phyloP scores from a whole-genome alignment of 2,797 vertebrate species.

The Arctocebus calabarensis region DNA sequence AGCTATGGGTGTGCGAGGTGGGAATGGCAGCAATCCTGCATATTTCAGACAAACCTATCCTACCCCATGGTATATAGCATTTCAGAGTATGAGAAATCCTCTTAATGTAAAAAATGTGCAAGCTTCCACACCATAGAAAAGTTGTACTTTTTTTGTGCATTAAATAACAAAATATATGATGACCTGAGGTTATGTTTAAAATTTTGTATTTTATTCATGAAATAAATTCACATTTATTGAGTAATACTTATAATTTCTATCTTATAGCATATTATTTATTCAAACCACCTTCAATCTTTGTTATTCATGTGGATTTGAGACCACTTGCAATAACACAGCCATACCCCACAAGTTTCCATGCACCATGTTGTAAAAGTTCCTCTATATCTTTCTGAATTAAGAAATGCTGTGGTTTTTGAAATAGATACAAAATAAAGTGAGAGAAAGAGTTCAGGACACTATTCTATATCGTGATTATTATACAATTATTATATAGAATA shows the following conservation, averaged over 20 bases:
- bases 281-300: not conserved
- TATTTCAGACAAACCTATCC: not conserved
- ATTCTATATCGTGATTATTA: not conserved
- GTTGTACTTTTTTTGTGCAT: not conserved
- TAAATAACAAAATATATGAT: slow-evolving; percentile 6
- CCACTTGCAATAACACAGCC: not conserved
- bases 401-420: not conserved
- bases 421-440: not conserved
- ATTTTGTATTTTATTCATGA: not conserved
- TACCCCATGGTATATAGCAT: not conserved
- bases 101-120: not conserved
- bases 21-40: not conserved
- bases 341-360: not conserved
- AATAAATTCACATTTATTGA: not conserved
- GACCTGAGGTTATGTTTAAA: not conserved
- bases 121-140: not conserved
- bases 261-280: not conserved
- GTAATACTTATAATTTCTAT: not conserved
- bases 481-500: not conserved
- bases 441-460: not conserved
- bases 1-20: not conserved
- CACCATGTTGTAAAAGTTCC: not conserved
- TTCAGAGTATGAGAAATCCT: slow-evolving; percentile 31
- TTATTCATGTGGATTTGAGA: not conserved
- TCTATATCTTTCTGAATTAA: not conserved